Evolutionary conservation across 2,113 vertebrate genomes (phyloP).

Genomic region (Macquaria ambigua): DNA sequence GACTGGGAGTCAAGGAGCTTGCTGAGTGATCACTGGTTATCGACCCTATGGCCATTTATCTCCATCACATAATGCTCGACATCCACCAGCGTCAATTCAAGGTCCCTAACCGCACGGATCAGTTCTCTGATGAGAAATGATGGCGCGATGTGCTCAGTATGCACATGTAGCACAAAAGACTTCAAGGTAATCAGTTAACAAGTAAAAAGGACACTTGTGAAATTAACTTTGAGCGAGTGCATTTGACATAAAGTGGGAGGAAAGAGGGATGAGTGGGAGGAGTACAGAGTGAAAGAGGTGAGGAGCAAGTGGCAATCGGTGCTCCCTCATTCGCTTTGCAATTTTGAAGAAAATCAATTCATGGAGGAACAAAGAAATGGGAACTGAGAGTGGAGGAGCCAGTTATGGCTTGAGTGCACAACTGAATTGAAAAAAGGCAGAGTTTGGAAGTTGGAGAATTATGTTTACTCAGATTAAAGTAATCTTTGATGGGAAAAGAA

Average conservation of each 20-base stretch:
- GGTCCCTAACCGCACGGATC: constrained; percentile 20
- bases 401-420: constrained; percentile 4
- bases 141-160: not conserved
- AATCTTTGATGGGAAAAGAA: constrained; percentile 30
- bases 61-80: constrained; percentile 33
- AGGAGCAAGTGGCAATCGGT: constrained; percentile 40
- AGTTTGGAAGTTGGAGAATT: not conserved
- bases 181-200: constrained; percentile 37
- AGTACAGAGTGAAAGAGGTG: constrained; percentile 17
- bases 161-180: constrained; percentile 4
- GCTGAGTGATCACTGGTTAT: constrained; percentile 48
- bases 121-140: constrained; percentile 48
- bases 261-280: constrained; percentile 40
- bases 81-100: constrained; percentile 4
- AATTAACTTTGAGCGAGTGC: constrained; percentile 56
- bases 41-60: constrained; percentile 30
- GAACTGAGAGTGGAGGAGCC: constrained; percentile 16
- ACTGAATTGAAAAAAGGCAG: constrained; percentile 6
- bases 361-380: constrained; percentile 38
- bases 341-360: constrained; percentile 65
- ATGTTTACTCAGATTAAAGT: constrained; percentile 16
- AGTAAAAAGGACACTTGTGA: constrained; percentile 56
- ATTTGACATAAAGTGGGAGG: constrained; percentile 45
- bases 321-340: constrained; percentile 36
- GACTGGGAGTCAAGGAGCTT: constrained; percentile 3